A percentile compares a stretch with the other conserved stretches of the same genome.
Evolutionary conservation across 1,140 invertebrate genomes (phyloP).

Genomic region (Bombus terrestris): DNA sequence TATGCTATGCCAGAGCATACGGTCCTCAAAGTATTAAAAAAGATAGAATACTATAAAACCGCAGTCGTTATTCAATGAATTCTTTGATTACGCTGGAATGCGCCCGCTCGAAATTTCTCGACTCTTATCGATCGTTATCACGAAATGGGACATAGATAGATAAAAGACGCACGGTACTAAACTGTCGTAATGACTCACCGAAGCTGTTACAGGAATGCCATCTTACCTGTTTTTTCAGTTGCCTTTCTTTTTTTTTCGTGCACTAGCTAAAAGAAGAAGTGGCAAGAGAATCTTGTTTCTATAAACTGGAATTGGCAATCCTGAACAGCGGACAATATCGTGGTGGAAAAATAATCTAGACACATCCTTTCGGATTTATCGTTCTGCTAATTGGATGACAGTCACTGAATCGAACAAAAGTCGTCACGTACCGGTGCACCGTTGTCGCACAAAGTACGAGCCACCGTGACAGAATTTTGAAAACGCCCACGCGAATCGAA

Average conservation of each 20-base stretch:
- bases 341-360: too few species aligned
- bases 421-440: slow-evolving; percentile 43
- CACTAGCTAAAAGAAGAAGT: too few species aligned
- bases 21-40: background rate
- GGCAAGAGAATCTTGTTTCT: background rate
- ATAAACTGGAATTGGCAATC: background rate
- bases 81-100: too few species aligned
- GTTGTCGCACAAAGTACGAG: slow-evolving; percentile 26
- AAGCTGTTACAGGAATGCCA: background rate
- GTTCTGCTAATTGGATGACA: slow-evolving; percentile 16
- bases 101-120: background rate
- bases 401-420: slow-evolving; percentile 39
- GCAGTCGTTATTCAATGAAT: background rate
- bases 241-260: background rate
- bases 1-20: too few species aligned
- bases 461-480: slow-evolving; percentile 48
- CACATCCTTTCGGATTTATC: background rate
- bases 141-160: background rate
- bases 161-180: background rate
- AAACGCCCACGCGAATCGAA: slow-evolving; percentile 23
- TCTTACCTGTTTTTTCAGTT: background rate
- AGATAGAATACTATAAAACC: background rate
- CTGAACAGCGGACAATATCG: background rate
- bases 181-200: background rate
- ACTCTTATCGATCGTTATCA: slow-evolving; percentile 9